These are phyloP conservation scores for Hypselothyrea guttata DNA, from an alignment of 2,888 invertebrate species.

Conservation along the genomic window DNA sequence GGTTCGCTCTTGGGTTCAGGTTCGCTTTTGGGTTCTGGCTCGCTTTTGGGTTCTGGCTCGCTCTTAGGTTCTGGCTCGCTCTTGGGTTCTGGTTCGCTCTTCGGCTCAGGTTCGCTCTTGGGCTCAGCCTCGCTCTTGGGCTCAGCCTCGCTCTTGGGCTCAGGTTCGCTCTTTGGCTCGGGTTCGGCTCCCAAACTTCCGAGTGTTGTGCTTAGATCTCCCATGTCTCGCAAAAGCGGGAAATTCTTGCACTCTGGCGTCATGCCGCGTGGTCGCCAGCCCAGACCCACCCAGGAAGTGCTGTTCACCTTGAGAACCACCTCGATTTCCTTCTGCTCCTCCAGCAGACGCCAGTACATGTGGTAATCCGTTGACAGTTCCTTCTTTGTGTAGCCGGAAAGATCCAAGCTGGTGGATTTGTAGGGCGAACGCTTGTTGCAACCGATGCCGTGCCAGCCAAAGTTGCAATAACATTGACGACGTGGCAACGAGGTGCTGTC, in stretches of 20 bases:
- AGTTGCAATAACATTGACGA: slow-evolving; percentile 94
- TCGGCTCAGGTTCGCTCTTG: slow-evolving; percentile 78
- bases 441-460: slow-evolving; percentile 93
- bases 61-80: slow-evolving; percentile 83
- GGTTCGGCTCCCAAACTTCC: slow-evolving; percentile 78
- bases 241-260: slow-evolving; percentile 91
- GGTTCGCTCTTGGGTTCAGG: slow-evolving; percentile 81
- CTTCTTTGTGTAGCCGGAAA: slow-evolving; percentile 87
- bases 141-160: slow-evolving; percentile 66
- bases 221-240: slow-evolving; percentile 85
- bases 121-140: slow-evolving; percentile 72
- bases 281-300: slow-evolving; percentile 92
- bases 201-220: slow-evolving; percentile 67
- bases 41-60: slow-evolving; percentile 82
- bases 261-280: slow-evolving; percentile 93
- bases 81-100: slow-evolving; percentile 82
- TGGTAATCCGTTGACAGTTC: slow-evolving; percentile 89
- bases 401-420: slow-evolving; percentile 88
- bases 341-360: slow-evolving; percentile 92
- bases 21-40: slow-evolving; percentile 78
- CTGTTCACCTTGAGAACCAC: slow-evolving; percentile 93
- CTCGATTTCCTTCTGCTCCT: slow-evolving; percentile 93
- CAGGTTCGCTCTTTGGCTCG: slow-evolving; percentile 61
- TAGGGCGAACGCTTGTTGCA: slow-evolving; percentile 91
- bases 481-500: slow-evolving; percentile 91